Percentiles rank a stretch among this genome's conserved stretches.
Evolutionary conservation across 2,113 vertebrate species (phyloP).

Genomic region (Electrona antarctica): DNA sequence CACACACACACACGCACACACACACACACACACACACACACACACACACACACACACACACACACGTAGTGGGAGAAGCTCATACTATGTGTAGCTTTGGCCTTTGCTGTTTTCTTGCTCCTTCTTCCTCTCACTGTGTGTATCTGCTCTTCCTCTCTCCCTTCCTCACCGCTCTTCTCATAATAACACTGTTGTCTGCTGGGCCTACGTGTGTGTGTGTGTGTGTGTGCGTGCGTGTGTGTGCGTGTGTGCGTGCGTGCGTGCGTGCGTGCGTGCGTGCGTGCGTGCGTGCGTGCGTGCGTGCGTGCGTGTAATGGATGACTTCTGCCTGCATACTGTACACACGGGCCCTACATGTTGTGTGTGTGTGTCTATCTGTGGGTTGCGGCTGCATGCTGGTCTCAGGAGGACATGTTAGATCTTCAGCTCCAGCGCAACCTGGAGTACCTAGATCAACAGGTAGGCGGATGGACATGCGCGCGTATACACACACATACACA

Average conservation of each 20-base stretch:
- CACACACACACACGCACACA: background rate
- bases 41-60: background rate
- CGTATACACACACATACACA: background rate
- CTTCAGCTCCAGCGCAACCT: conserved; percentile 98
- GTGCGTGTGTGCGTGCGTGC: no score
- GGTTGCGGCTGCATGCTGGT: conserved; percentile 38
- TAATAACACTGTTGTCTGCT: background rate
- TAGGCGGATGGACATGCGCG: conserved; percentile 72
- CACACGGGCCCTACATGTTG: conserved; percentile 2
- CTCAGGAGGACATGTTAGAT: conserved; percentile 98
- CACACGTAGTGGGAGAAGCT: background rate
- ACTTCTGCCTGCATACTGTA: no score
- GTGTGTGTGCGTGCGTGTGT: no score
- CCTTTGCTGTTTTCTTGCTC: background rate
- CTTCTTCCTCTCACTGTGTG: conserved; percentile 2
- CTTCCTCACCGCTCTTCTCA: background rate
- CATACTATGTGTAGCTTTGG: background rate
- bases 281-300: no score
- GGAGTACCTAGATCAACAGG: conserved; percentile 98
- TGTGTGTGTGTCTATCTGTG: conserved; percentile 59
- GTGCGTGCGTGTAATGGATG: no score
- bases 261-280: no score
- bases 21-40: background rate
- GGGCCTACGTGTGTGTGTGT: background rate
- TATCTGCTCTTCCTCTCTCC: background rate